Evolutionary conservation across 2,888 invertebrate species (phyloP).

Genomic region (Pollenia griseotomentosa): DNA sequence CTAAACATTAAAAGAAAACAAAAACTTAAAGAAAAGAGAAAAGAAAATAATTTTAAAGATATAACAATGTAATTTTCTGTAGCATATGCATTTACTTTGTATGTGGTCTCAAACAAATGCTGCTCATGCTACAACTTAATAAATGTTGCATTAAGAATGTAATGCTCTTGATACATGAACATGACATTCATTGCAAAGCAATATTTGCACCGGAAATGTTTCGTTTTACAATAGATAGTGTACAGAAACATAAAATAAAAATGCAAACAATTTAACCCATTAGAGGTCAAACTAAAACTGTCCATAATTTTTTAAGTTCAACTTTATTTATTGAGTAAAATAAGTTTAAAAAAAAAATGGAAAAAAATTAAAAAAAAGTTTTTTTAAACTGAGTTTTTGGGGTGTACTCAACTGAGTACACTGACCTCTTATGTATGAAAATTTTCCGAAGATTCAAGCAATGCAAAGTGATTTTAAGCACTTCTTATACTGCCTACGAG

Average conservation of each 20-base stretch:
- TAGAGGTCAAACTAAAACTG: too few species aligned
- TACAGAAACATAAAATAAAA: background rate
- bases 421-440: too few species aligned
- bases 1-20: constrained; percentile 9
- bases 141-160: constrained; percentile 16
- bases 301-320: too few species aligned
- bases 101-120: background rate
- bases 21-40: background rate
- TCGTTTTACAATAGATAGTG: background rate
- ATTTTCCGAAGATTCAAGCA: too few species aligned
- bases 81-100: constrained; percentile 21
- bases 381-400: too few species aligned
- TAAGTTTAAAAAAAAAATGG: too few species aligned
- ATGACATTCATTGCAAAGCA: constrained; percentile 38
- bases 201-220: background rate
- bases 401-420: too few species aligned
- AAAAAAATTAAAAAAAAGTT: too few species aligned
- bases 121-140: constrained; percentile 12
- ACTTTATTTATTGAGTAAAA: too few species aligned
- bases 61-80: constrained; percentile 1
- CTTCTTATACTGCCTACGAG: too few species aligned
- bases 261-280: too few species aligned
- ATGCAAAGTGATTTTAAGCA: too few species aligned
- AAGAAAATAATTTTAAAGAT: background rate
- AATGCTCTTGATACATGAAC: constrained; percentile 30